Evolutionary conservation across 2,797 vertebrate genomes (phyloP).

Genomic region (Sandelia bainsii): DNA sequence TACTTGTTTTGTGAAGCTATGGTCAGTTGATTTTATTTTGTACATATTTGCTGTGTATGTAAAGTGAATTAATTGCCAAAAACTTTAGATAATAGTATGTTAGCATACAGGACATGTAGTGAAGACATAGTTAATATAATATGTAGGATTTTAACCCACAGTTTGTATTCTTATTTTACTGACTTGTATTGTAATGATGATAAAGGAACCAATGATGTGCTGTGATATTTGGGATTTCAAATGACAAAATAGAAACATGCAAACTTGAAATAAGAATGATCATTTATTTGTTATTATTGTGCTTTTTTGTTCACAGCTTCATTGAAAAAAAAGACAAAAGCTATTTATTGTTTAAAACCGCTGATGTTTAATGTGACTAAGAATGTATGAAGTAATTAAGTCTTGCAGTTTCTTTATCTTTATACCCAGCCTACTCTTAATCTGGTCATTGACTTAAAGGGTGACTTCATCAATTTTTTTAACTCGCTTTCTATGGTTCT

Average conservation of each 20-base stretch:
- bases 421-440: constrained; percentile 20
- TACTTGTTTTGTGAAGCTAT: constrained; percentile 43
- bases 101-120: constrained; percentile 70
- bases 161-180: constrained; percentile 65
- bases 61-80: constrained; percentile 63
- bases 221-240: constrained; percentile 72
- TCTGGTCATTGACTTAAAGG: constrained; percentile 19
- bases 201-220: constrained; percentile 68
- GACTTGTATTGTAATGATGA: constrained; percentile 56
- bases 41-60: constrained; percentile 81
- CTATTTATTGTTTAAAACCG: constrained; percentile 77
- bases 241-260: constrained; percentile 39
- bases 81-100: constrained; percentile 34
- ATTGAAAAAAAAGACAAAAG: constrained; percentile 44
- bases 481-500: no score
- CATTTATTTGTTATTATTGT: constrained; percentile 36
- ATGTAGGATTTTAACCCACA: constrained; percentile 63
- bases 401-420: constrained; percentile 5
- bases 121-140: constrained; percentile 55
- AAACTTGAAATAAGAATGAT: constrained; percentile 74
- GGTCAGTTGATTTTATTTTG: constrained; percentile 70
- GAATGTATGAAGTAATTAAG: constrained; percentile 37
- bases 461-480: no score
- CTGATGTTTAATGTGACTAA: constrained; percentile 55
- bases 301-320: constrained; percentile 30